phyloP scores from a whole-genome alignment of 1,140 invertebrate genomes.

The Phocides pigmalion region DNA sequence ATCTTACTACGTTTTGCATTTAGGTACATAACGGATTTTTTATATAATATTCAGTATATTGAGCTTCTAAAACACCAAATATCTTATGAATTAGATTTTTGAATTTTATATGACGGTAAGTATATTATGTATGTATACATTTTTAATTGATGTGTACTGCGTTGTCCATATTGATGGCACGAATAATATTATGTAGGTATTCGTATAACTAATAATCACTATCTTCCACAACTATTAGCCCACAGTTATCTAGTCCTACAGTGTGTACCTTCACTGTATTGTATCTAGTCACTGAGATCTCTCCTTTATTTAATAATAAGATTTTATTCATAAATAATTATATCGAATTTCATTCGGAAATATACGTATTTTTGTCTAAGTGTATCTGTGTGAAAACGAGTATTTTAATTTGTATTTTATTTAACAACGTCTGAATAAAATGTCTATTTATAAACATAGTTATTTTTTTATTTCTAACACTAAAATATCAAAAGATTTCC shows the following conservation, averaged over 20 bases:
- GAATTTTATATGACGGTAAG: slow-evolving; percentile 55
- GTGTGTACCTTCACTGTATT: slow-evolving; percentile 42
- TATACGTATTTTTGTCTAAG: slow-evolving; percentile 80
- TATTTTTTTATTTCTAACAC: slow-evolving; percentile 53
- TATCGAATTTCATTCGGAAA: slow-evolving; percentile 77
- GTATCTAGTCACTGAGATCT: slow-evolving; percentile 48
- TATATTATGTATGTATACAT: slow-evolving; percentile 37
- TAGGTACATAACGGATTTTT: slow-evolving; percentile 14
- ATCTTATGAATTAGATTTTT: slow-evolving; percentile 70
- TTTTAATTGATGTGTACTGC: slow-evolving; percentile 30
- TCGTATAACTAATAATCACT: slow-evolving; percentile 9
- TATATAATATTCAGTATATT: slow-evolving; percentile 33
- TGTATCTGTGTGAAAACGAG: slow-evolving; percentile 67
- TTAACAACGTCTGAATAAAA: slow-evolving; percentile 80
- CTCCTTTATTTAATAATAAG: slow-evolving; percentile 45
- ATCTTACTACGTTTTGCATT: background rate
- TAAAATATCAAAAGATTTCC: too few relatives aligned
- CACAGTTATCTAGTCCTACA: slow-evolving; percentile 60
- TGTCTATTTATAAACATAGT: slow-evolving; percentile 69
- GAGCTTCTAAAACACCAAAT: slow-evolving; percentile 69
- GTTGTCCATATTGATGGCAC: slow-evolving; percentile 15
- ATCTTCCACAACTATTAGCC: slow-evolving; percentile 39
- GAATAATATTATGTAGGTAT: slow-evolving; percentile 2
- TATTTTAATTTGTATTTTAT: slow-evolving; percentile 78
- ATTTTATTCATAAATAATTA: slow-evolving; percentile 54